Evolutionary conservation across 2,797 vertebrate genomes (phyloP).

Genomic region (Mallotus villosus): DNA sequence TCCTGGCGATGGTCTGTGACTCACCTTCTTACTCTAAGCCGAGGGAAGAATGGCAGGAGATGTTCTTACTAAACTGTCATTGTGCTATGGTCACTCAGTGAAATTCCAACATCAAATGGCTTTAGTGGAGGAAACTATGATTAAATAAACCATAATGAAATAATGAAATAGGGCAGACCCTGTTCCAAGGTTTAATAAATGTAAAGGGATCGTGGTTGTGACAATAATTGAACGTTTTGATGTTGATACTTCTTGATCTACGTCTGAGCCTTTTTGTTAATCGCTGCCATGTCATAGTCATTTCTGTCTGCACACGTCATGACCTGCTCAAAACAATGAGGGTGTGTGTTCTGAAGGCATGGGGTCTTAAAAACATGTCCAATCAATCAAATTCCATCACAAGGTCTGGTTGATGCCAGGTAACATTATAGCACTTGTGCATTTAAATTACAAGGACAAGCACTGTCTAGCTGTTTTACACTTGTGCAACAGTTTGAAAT

Average conservation of each 20-base stretch:
- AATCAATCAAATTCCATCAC: neutral
- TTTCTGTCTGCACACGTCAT: neutral
- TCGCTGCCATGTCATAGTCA: neutral
- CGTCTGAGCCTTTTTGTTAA: neutral
- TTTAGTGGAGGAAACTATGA: neutral
- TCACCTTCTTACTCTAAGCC: too few species aligned
- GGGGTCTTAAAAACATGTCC: neutral
- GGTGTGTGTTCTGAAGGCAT: constrained; percentile 4
- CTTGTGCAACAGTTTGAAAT: too few species aligned
- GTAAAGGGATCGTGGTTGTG: neutral
- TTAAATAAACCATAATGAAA: neutral
- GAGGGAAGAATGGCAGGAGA: neutral
- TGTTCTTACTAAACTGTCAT: neutral
- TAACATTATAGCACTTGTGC: constrained; percentile 2
- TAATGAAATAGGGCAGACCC: neutral
- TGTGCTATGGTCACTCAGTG: too few species aligned
- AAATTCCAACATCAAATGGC: too few species aligned
- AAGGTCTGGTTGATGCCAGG: constrained; percentile 3
- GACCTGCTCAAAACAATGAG: neutral
- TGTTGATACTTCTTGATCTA: neutral
- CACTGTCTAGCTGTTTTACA: neutral
- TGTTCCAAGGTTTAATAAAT: neutral
- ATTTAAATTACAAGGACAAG: constrained; percentile 7
- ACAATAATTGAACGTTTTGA: too few species aligned
- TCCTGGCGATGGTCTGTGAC: too few species aligned